Conservation (phyloP, 2,888 invertebrate genomes). For the Podotricha telesiphe region DNA sequence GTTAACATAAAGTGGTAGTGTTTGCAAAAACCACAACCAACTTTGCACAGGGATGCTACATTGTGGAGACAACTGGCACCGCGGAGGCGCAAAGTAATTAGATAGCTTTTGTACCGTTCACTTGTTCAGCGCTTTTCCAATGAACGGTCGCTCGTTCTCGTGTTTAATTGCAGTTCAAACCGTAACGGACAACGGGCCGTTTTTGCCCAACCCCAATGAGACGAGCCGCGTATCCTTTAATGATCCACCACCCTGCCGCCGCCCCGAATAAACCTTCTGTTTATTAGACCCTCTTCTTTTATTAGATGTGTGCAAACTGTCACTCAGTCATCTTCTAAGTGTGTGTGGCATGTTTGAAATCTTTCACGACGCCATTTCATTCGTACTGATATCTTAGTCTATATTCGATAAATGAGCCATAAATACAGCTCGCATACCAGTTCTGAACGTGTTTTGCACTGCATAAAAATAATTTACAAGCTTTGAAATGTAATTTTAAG, state of each 20-base stretch:
- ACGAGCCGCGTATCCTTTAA: constrained; percentile 73
- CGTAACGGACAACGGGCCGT: constrained; percentile 73
- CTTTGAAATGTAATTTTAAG: not conserved
- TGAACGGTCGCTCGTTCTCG: constrained; percentile 64
- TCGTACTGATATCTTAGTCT: not conserved
- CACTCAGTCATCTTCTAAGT: constrained; percentile 23
- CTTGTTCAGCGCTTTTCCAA: constrained; percentile 76
- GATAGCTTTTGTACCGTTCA: constrained; percentile 74
- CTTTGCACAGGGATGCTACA: constrained; percentile 66
- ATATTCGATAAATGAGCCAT: constrained; percentile 9
- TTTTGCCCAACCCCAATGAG: constrained; percentile 72
- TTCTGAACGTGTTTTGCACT: not conserved
- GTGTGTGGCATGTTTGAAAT: not conserved
- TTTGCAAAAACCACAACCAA: constrained; percentile 73
- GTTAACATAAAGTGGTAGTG: constrained; percentile 56
- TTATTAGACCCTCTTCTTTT: constrained; percentile 40
- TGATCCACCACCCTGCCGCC: constrained; percentile 55
- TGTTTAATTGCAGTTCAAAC: constrained; percentile 77
- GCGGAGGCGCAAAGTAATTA: constrained; percentile 74
- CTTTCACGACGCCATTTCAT: not conserved
- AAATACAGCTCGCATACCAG: not conserved
- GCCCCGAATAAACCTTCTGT: constrained; percentile 40
- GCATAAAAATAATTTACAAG: not conserved
- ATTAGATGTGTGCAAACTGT: constrained; percentile 41
- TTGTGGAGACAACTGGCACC: constrained; percentile 60